A percentile compares a stretch with the other conserved stretches of the same genome.
phyloP scores from a whole-genome alignment of 2,797 vertebrate genomes.

The Darevskia nairensis region DNA sequence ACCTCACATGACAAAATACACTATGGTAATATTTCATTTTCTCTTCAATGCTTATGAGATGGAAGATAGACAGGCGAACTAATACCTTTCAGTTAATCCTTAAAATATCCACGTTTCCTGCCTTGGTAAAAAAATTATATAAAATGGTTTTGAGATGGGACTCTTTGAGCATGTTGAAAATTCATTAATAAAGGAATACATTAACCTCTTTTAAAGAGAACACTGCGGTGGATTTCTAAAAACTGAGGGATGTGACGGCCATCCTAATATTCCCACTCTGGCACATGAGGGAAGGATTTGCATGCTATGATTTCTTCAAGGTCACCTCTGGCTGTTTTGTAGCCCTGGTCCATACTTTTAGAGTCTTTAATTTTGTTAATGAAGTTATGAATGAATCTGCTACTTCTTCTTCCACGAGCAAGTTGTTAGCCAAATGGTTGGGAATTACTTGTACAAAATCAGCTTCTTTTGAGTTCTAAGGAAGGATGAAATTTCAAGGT shows the following conservation, averaged over 20 bases:
- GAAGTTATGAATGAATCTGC: background rate
- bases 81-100: slow-evolving; percentile 60
- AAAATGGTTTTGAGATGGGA: slow-evolving; percentile 47
- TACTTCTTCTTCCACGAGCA: background rate
- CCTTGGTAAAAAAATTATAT: slow-evolving; percentile 67
- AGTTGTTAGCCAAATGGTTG: background rate
- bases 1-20: slow-evolving; percentile 76
- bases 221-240: slow-evolving; percentile 36
- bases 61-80: slow-evolving; percentile 13
- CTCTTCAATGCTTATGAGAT: slow-evolving; percentile 73
- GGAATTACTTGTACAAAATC: background rate
- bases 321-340: background rate
- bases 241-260: slow-evolving; percentile 48
- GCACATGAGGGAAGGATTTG: background rate
- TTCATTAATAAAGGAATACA: slow-evolving; percentile 50
- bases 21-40: slow-evolving; percentile 75
- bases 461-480: background rate
- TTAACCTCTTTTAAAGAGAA: slow-evolving; percentile 57
- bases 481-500: background rate
- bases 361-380: background rate
- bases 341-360: background rate
- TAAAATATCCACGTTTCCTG: slow-evolving; percentile 64
- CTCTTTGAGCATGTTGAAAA: slow-evolving; percentile 62
- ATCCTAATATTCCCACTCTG: slow-evolving; percentile 11
- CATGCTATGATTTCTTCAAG: background rate